A percentile compares a stretch with the other conserved stretches of the same genome.
phyloP scores from a whole-genome alignment of 2,797 vertebrate genomes.

The Myoxocephalus aenaeus region DNA sequence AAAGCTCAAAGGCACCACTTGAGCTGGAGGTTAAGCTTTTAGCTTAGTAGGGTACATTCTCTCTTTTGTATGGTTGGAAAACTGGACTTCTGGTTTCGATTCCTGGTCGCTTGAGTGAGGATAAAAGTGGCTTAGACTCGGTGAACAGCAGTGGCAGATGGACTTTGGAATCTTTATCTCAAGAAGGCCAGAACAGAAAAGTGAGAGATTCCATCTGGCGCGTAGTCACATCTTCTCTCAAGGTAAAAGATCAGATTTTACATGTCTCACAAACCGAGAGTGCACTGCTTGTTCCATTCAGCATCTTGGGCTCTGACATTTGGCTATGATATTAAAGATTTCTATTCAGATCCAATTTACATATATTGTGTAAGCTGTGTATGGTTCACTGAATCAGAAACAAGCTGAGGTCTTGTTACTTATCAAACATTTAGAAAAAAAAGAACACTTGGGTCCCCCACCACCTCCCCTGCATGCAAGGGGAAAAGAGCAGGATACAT shows the following conservation, averaged over 20 bases:
- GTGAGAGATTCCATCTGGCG: conserved; percentile 54
- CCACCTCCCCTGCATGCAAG: neutral
- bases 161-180: conserved; percentile 73
- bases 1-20: conserved; percentile 50
- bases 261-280: conserved; percentile 43
- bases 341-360: conserved; percentile 33
- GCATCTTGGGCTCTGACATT: conserved; percentile 39
- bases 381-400: conserved; percentile 39
- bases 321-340: conserved; percentile 44
- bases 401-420: conserved; percentile 14
- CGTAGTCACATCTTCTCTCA: conserved; percentile 35
- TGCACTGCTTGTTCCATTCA: conserved; percentile 14
- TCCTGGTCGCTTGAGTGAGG: conserved; percentile 65
- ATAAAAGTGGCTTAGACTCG: conserved; percentile 72
- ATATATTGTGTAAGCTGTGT: conserved; percentile 21
- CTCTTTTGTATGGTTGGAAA: conserved; percentile 51
- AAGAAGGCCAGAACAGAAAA: conserved; percentile 55
- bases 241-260: conserved; percentile 50
- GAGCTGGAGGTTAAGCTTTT: conserved; percentile 69
- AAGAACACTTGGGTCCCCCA: neutral
- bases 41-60: conserved; percentile 51
- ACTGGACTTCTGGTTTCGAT: conserved; percentile 59
- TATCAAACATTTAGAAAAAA: conserved; percentile 4
- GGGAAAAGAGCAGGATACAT: conserved; percentile 7
- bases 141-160: conserved; percentile 68